Evolutionary conservation across 2,888 invertebrate species (phyloP).

Genomic region (Polydrusus tereticollis): DNA sequence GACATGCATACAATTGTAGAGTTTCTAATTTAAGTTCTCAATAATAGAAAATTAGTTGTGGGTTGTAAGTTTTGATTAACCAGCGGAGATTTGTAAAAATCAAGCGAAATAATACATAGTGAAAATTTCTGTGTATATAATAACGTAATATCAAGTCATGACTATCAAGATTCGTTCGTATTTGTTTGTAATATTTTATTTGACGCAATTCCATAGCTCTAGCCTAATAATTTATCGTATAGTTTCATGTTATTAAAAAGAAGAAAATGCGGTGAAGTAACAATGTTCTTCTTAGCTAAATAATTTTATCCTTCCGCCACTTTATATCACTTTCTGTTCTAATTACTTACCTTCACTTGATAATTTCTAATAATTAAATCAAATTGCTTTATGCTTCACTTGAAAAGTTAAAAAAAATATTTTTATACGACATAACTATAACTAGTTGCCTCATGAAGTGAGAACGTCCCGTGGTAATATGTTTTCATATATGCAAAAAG

Average conservation of each 20-base stretch:
- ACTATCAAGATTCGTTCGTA: slow-evolving; percentile 30
- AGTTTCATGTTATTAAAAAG: slow-evolving; percentile 40
- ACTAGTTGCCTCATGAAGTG: slow-evolving; percentile 9
- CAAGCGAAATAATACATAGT: slow-evolving; percentile 15
- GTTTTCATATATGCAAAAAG: not conserved
- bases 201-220: slow-evolving; percentile 26
- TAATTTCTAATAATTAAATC: slow-evolving; percentile 57
- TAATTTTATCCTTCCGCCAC: slow-evolving; percentile 54
- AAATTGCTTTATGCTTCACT: slow-evolving; percentile 57
- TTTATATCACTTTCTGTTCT: slow-evolving; percentile 57
- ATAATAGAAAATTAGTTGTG: slow-evolving; percentile 30
- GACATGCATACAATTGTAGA: slow-evolving; percentile 20
- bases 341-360: slow-evolving; percentile 55
- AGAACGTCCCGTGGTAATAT: slow-evolving; percentile 1
- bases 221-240: slow-evolving; percentile 34
- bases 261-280: slow-evolving; percentile 50
- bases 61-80: slow-evolving; percentile 22
- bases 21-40: slow-evolving; percentile 26
- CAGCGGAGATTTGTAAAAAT: slow-evolving; percentile 23
- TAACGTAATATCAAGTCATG: slow-evolving; percentile 32
- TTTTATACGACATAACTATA: slow-evolving; percentile 52
- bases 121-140: slow-evolving; percentile 14
- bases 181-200: slow-evolving; percentile 36
- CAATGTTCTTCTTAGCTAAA: slow-evolving; percentile 49
- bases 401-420: slow-evolving; percentile 52